These are phyloP conservation scores for Troides helena DNA, from an alignment of 2,888 invertebrate species.

Conservation along the genomic window DNA sequence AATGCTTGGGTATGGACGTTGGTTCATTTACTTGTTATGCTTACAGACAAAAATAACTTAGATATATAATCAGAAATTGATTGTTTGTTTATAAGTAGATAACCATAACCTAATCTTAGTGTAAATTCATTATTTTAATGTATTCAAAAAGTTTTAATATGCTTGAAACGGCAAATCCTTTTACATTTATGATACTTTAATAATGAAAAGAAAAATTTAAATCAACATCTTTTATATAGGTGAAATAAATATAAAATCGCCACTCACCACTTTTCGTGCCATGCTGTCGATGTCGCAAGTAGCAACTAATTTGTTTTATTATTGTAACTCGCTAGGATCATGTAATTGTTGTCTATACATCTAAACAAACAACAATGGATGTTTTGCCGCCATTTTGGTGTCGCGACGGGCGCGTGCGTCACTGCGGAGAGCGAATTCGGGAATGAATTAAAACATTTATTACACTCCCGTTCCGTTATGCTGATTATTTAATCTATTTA, in stretches of 20 bases:
- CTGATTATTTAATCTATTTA: background rate
- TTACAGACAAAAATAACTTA: constrained; percentile 5
- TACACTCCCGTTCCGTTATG: constrained; percentile 6
- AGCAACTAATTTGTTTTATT: constrained; percentile 27
- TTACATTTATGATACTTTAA: no score
- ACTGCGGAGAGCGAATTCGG: constrained; percentile 16
- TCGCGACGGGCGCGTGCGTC: constrained; percentile 20
- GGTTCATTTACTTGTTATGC: constrained; percentile 21
- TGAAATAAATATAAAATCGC: constrained; percentile 10
- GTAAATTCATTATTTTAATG: no score
- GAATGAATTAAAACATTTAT: constrained; percentile 19
- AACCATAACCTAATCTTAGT: no score
- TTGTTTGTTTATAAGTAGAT: background rate
- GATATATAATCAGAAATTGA: background rate
- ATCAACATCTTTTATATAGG: background rate
- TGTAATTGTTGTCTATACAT: constrained; percentile 30
- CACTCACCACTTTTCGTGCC: constrained; percentile 36
- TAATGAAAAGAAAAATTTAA: background rate
- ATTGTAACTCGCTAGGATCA: constrained; percentile 15
- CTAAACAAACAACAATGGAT: constrained; percentile 23
- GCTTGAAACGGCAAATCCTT: no score
- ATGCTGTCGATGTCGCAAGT: constrained; percentile 32
- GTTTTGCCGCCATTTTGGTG: constrained; percentile 27
- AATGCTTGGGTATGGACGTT: constrained; percentile 9
- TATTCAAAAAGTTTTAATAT: no score